Evolutionary conservation across 1,140 invertebrate genomes (phyloP).

Genomic region (Zaprionus vittiger): DNA sequence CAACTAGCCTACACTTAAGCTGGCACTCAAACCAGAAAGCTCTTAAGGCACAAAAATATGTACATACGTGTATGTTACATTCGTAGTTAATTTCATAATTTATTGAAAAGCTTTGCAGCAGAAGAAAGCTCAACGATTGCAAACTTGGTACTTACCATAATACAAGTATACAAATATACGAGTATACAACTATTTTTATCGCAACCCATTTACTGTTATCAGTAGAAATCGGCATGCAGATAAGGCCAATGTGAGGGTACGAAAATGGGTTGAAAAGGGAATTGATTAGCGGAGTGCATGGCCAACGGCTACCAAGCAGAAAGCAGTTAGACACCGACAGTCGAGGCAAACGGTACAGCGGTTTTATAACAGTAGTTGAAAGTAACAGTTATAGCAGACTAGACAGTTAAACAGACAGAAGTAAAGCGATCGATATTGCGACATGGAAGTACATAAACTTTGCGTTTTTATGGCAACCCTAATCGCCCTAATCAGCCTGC

Average conservation of each 20-base stretch:
- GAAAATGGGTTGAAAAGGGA: constrained; percentile 42
- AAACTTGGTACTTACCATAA: constrained; percentile 23
- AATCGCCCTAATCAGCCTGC: constrained; percentile 21
- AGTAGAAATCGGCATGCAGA: constrained; percentile 42
- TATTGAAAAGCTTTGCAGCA: neutral
- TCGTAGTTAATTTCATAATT: neutral
- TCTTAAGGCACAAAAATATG: neutral
- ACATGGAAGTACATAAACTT: constrained; percentile 18
- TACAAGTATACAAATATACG: constrained; percentile 4
- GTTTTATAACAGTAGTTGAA: neutral
- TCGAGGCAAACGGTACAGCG: constrained; percentile 27
- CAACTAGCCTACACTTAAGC: neutral
- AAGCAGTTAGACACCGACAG: constrained; percentile 42
- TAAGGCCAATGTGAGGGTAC: constrained; percentile 51
- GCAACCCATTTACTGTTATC: constrained; percentile 57
- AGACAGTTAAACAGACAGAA: neutral
- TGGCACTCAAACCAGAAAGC: constrained; percentile 10
- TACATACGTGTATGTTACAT: neutral
- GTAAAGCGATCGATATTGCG: constrained; percentile 2
- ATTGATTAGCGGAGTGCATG: constrained; percentile 44
- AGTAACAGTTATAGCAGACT: neutral
- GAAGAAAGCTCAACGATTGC: constrained; percentile 15
- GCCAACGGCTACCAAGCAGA: constrained; percentile 14
- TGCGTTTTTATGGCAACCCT: constrained; percentile 29
- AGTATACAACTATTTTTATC: constrained; percentile 42